Percentiles rank a stretch among this genome's conserved stretches.
These are phyloP conservation scores for Chorisops tibialis DNA, from an alignment of 2,888 invertebrate genomes.

Conservation along the genomic window DNA sequence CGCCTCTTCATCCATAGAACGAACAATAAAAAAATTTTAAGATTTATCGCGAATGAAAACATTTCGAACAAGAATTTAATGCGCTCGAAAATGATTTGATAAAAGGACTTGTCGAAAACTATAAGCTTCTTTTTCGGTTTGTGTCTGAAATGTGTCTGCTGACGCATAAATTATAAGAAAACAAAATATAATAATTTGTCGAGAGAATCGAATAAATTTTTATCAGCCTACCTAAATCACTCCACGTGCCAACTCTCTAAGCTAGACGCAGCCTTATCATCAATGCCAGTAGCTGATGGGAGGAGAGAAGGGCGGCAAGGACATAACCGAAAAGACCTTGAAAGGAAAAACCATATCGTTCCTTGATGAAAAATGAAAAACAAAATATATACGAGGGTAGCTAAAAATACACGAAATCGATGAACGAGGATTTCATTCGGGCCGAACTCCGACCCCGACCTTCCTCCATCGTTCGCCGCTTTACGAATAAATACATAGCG, in stretches of 20 bases:
- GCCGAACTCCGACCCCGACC: slow-evolving; percentile 10
- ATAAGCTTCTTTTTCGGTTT: too few species aligned
- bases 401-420: slow-evolving; percentile 22
- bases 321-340: slow-evolving; percentile 28
- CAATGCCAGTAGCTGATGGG: not conserved
- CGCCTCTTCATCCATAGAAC: too few species aligned
- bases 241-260: slow-evolving; percentile 9
- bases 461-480: not conserved
- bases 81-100: too few species aligned
- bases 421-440: slow-evolving; percentile 18
- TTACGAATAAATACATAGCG: too few species aligned
- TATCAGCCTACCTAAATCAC: slow-evolving; percentile 20
- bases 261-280: not conserved
- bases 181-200: too few species aligned
- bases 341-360: slow-evolving; percentile 29
- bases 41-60: too few species aligned
- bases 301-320: not conserved
- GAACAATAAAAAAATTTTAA: too few species aligned
- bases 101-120: too few species aligned
- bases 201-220: not conserved
- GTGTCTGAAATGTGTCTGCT: not conserved
- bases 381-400: slow-evolving; percentile 27
- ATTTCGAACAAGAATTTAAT: too few species aligned
- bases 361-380: slow-evolving; percentile 24
- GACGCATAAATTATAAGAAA: slow-evolving; percentile 7